These are phyloP conservation scores for Drosophila athabasca DNA, from an alignment of 1,140 invertebrate genomes.

Conservation along the genomic window DNA sequence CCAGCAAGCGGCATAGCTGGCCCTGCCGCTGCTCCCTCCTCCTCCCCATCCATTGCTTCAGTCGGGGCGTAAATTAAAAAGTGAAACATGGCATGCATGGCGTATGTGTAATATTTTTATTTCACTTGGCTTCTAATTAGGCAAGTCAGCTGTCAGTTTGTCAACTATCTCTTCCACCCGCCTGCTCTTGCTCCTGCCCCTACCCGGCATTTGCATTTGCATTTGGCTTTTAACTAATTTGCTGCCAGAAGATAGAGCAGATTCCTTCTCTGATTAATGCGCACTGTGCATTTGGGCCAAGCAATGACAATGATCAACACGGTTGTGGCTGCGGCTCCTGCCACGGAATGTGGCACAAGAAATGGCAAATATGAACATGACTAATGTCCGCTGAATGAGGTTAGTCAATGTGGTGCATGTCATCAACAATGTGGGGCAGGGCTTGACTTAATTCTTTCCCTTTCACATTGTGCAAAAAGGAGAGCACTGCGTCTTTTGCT, in stretches of 20 bases:
- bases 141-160: slow-evolving; percentile 75
- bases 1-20: slow-evolving; percentile 1
- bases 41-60: slow-evolving; percentile 15
- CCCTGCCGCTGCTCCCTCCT: background rate
- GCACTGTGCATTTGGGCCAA: slow-evolving; percentile 68
- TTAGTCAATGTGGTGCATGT: slow-evolving; percentile 41
- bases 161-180: slow-evolving; percentile 8
- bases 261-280: slow-evolving; percentile 63
- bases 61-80: slow-evolving; percentile 64
- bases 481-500: too few species aligned
- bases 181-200: slow-evolving; percentile 16
- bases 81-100: slow-evolving; percentile 65
- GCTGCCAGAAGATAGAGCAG: slow-evolving; percentile 22
- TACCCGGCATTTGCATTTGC: slow-evolving; percentile 47
- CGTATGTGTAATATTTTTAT: slow-evolving; percentile 82
- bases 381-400: slow-evolving; percentile 33
- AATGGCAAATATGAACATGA: slow-evolving; percentile 51
- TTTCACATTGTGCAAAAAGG: background rate
- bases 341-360: slow-evolving; percentile 41
- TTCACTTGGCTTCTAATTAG: slow-evolving; percentile 79
- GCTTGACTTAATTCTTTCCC: background rate
- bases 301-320: slow-evolving; percentile 49
- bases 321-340: background rate
- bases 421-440: background rate
- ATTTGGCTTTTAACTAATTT: slow-evolving; percentile 75